Evolutionary conservation across 2,888 invertebrate species (phyloP), one percentile per base, ranked within the genome.

Genomic region (Autographa gamma): DNA sequence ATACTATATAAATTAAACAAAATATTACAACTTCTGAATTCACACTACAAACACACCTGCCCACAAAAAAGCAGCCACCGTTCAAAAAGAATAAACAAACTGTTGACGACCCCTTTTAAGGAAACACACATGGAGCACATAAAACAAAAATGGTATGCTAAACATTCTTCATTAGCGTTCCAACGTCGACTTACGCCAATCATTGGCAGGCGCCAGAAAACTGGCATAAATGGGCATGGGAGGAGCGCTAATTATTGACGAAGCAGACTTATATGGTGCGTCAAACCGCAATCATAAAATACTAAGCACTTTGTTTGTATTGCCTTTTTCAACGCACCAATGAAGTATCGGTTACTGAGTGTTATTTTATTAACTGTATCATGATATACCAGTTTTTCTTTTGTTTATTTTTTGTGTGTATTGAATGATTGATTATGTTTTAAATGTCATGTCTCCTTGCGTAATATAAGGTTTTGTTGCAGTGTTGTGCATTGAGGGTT

Each of bases 81-180:
- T 83, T 66, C n/a, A 66, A 75, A 75, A 69, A 69, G 66, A 71
- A 74, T 77, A 65, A 79, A 78, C 76, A 66, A 72, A 74, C 67
- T 48, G 71, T 68, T 71, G 73, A 69, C 68, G 48, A 63, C 58
- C 61, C 79, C 86, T 85, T 71, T 85, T 86, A 84, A 82, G 81
- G 86, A 78, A 61, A 64, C 66, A 68, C 69, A 77, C 71, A 80
- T 79, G 81, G 69, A 71, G 75, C 75, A 77, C 67, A 77, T 80
- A 80, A 82, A 75, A 87, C 88, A 85, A 87, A 91, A 88, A 90
- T 85, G 90, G 92, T 80, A 81, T 85, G 91, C 89, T 91, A 93
- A 87, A 79, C 78, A 90, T 85, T 85, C 79, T 83, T 89, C 85
- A 89, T 91, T 91, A 91, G 86, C 89, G 85, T 82, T 81, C 78